Percentiles rank a stretch among this genome's conserved stretches.
Evolutionary conservation across 2,113 vertebrate genomes (phyloP).

Genomic region (Chamaea fasciata): DNA sequence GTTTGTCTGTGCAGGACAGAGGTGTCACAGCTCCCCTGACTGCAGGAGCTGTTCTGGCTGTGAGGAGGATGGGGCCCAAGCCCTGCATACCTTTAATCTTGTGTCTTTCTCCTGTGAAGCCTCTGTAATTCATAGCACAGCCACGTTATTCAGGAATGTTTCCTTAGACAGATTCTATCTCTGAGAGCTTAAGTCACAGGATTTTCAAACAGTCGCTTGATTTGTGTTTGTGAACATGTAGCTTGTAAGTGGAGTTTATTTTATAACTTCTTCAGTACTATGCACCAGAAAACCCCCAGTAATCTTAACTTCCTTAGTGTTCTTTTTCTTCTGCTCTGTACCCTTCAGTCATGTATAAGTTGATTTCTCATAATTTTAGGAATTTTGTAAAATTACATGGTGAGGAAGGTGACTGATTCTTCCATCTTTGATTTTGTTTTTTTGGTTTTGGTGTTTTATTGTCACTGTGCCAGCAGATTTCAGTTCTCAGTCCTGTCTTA

Average conservation of each 20-base stretch:
- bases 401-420: background rate
- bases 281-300: background rate
- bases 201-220: constrained; percentile 62
- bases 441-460: background rate
- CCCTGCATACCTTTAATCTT: background rate
- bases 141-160: constrained; percentile 44
- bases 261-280: background rate
- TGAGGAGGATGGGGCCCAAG: background rate
- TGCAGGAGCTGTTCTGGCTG: constrained; percentile 13
- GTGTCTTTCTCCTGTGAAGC: background rate
- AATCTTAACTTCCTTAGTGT: background rate
- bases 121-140: constrained; percentile 47
- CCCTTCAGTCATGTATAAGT: background rate
- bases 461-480: constrained; percentile 26
- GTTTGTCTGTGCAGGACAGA: background rate
- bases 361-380: background rate
- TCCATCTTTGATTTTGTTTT: background rate
- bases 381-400: background rate
- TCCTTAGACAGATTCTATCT: constrained; percentile 57
- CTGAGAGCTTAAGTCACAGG: constrained; percentile 54
- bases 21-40: background rate
- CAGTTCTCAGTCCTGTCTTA: background rate
- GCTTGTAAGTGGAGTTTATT: constrained; percentile 53
- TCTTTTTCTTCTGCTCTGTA: background rate
- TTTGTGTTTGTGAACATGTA: constrained; percentile 23